phyloP scores from a whole-genome alignment of 1,140 invertebrate genomes.

The Oreohelix idahoensis region DNA sequence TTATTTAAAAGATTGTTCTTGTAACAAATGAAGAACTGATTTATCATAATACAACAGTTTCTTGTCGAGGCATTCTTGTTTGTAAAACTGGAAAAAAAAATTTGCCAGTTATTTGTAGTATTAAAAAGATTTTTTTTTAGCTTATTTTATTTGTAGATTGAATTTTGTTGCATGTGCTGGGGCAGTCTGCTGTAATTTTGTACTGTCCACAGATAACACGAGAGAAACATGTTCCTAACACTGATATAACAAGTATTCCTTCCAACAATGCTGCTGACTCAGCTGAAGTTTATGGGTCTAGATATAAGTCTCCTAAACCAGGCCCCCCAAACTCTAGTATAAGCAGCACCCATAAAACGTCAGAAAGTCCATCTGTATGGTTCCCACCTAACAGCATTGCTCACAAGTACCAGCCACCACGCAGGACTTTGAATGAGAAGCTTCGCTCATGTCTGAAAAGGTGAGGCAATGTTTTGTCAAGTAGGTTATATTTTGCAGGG shows the following conservation, averaged over 20 bases:
- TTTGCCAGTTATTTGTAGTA: too few species aligned
- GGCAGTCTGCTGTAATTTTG: too few species aligned
- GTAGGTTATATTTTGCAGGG: too few species aligned
- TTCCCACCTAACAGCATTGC: constrained; percentile 27
- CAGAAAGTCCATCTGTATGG: neutral
- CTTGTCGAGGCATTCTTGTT: too few species aligned
- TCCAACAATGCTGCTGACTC: neutral
- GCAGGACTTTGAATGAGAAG: neutral
- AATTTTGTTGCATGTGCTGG: too few species aligned
- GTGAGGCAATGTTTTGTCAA: neutral
- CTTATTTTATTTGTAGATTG: too few species aligned
- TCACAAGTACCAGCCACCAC: neutral
- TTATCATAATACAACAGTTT: too few species aligned
- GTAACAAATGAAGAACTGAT: too few species aligned
- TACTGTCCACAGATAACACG: neutral
- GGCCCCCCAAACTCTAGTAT: neutral
- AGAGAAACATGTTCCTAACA: neutral
- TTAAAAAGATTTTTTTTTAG: too few species aligned
- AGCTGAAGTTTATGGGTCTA: neutral
- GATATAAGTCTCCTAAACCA: neutral
- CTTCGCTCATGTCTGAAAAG: constrained; percentile 21
- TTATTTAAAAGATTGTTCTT: too few species aligned
- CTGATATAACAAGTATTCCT: neutral
- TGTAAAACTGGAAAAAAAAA: too few species aligned
- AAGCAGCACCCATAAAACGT: neutral